Evolutionary conservation across 2,888 invertebrate genomes (phyloP), one percentile per base, ranked within the genome.

Genomic region (Tineola bisselliella): DNA sequence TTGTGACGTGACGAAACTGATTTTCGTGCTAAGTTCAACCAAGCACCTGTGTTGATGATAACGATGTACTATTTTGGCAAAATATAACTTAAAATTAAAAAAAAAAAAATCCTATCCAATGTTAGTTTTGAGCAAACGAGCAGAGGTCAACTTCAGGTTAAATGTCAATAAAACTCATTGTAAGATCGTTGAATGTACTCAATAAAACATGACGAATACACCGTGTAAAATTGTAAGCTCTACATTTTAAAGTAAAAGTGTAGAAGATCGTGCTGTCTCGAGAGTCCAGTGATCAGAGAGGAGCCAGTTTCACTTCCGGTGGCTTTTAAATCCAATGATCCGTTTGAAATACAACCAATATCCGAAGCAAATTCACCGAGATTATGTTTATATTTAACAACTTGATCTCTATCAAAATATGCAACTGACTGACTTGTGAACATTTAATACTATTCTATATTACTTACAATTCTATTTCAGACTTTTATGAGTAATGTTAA

Each of bases 231-330:
- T 48, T 15, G 15, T 54, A 25, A 54, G 12, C 54, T 25, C 54
- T 25, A 25, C 54, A 25, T 25, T 10, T 60, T 48, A 30, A 48
- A 60, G 60, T 60, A 61, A 61, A 62, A 61, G 62, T 61, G 58
- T 33, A 19, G 4, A 18, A 56, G 56, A 56, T 56, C 18, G 30
- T 56, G 25, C 25, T 25, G 56, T 56, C 56, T 56, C 56, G 19
- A n/a, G 33, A 33, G 31, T 33, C 33, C 58, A 44, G 60, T 44
- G 44, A 25, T 38, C 69, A 67, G 66, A 65, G 66, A 63, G 66
- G 25, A 66, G 66, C 70, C 65, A 67, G 71, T 77, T 77, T 75
- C 74, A 73, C 74, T 76, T 77, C 77, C 77, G 71, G 71, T 68
- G 67, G 60, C 60, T 48, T 30, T 56, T 61, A 56, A 61, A 52